Evolutionary conservation across 2,797 vertebrate species (phyloP), one percentile per base, ranked within the genome.

Genomic region (Tamandua tetradactyla): DNA sequence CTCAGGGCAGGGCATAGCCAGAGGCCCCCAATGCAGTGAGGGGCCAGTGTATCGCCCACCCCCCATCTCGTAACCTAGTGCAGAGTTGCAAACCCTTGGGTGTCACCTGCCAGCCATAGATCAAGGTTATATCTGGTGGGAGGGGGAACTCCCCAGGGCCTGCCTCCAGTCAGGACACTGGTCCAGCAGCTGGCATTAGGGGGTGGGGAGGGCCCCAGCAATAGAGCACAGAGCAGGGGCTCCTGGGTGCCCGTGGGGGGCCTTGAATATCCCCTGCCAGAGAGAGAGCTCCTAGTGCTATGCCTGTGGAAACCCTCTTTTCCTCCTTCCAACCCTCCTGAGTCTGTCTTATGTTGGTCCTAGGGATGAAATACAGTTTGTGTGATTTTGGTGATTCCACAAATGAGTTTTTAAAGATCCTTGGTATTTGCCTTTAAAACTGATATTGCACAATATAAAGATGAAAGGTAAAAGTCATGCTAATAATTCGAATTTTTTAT

Each of bases 371-470:
- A 71, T 35, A 32, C 4, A 86, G 71, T 49, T 12, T 47, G 27
- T 2, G 0, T 86, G 47, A 86, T 81, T 52, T 91, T 10, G 0
- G 23, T n/a, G 20, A 89, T 55, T 37, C 9, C 14, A 78, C 74
- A 78, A 64, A 74, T 25, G 12, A 90, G 61, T 79, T n/a, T n/a
- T n/a, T 86, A 47, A 89, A 55, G 59, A 52, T 25, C 78, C 75
- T 88, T 82, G 13, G 66, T 42, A 32, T 86, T 86, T 91, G 55
- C 55, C n/a, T 82, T 78, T 93, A 62, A 88, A 86, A 64, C 72
- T 59, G 72, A 18, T 72, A 20, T 32, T 30, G 59, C 35, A 32
- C 37, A 17, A 25, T 57, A 30, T 93, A 64, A 62, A 90, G 82
- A 61, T 22, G 32, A 75, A 35, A 0, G 0, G 71, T 64, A 83